Conservation (phyloP, 1,140 invertebrate species). For the Lepidurus packardi region DNA sequence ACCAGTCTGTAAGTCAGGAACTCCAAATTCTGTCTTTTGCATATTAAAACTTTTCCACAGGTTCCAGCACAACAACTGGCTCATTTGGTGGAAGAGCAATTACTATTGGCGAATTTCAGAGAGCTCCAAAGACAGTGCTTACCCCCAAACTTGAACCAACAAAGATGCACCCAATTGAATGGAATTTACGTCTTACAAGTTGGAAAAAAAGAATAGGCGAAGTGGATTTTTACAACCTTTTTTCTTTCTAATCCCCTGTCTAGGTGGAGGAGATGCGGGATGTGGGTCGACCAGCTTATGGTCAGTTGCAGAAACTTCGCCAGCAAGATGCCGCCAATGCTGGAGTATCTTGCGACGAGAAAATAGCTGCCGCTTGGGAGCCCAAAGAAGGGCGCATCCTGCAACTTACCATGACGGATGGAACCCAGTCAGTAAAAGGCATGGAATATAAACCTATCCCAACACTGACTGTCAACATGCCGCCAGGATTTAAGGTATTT, state of each 20-base stretch:
- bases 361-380: constrained; percentile 44
- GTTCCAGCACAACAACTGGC: background rate
- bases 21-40: background rate
- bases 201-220: background rate
- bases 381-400: constrained; percentile 58
- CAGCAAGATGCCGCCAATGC: constrained; percentile 52
- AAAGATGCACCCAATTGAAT: background rate
- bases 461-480: constrained; percentile 54
- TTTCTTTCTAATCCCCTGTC: background rate
- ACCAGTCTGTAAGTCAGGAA: background rate
- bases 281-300: constrained; percentile 55
- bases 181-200: background rate
- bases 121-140: background rate
- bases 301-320: constrained; percentile 57
- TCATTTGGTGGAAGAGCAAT: background rate
- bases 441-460: constrained; percentile 66
- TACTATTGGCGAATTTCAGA: background rate
- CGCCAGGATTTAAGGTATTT: constrained; percentile 59
- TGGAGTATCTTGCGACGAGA: constrained; percentile 48
- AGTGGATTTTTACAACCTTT: background rate
- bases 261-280: constrained; percentile 53
- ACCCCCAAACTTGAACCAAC: background rate
- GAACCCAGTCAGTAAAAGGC: constrained; percentile 58
- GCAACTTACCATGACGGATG: constrained; percentile 69
- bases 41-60: background rate